Evolutionary conservation across 2,888 invertebrate genomes (phyloP), one percentile per base, ranked within the genome.

Genomic region (Drosophila austrosaltans): DNA sequence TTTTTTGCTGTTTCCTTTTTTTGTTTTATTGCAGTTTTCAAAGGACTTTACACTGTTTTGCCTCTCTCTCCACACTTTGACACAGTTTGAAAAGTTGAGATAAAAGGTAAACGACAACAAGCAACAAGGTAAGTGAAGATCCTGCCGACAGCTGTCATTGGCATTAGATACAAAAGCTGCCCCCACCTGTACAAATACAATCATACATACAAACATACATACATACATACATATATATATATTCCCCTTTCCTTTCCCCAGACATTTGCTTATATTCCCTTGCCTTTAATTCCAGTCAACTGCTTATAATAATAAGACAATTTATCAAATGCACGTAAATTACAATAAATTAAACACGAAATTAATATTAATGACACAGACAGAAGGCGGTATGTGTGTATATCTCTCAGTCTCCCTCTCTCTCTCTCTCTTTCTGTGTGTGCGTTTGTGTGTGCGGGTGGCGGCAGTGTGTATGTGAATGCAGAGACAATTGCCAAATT

Each of bases 281-380:
- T 58, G 66, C 61, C 44, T 66, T 48, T 69, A 73, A 56, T 63
- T 70, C 63, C 74, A 69, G 68, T 61, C 72, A 76, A 76, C 88
- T 86, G 88, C 78, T 83, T 86, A 82, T 85, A 83, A 83, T 88
- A 83, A 83, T 88, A 86, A 82, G 78, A 73, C 88, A 83, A 83
- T 83, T 83, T 83, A 89, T 85, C 89, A 85, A 85, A 89, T 81
- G 87, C 84, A 87, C 87, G 87, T 85, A 83, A 85, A 85, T 89
- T 89, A 89, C 84, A 85, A 85, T 85, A 89, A 85, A 85, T 85
- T 89, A 85, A 85, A 85, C 77, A 72, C 85, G 73, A 87, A 86
- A 86, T 86, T 86, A 86, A 86, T 86, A 86, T 86, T 89, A 89
- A 86, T 86, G 85, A 78, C 87, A 73, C 62, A 63, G 66, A 39